A percentile compares a stretch with the other conserved stretches of the same genome.
These are phyloP conservation scores for Chascanopsetta lugubris DNA, from an alignment of 2,113 vertebrate genomes.

Conservation along the genomic window DNA sequence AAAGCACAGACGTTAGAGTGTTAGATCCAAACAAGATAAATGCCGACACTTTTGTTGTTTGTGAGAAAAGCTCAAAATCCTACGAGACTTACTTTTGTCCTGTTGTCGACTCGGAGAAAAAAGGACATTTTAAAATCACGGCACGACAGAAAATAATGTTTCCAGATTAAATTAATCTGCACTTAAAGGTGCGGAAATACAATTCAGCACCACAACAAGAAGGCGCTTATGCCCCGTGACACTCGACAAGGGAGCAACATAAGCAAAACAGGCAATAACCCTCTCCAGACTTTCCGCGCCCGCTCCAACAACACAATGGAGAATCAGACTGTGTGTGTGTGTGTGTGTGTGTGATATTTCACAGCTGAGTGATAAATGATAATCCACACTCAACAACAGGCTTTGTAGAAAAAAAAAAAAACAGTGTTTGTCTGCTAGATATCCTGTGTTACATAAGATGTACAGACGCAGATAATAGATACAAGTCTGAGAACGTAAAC, in stretches of 20 bases:
- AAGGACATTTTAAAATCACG: conserved; percentile 14
- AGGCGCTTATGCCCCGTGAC: conserved; percentile 16
- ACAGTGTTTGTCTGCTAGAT: conserved; percentile 40
- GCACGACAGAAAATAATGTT: conserved; percentile 22
- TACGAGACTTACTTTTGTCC: conserved; percentile 4
- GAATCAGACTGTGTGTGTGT: conserved; percentile 40
- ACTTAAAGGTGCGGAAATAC: conserved; percentile 43
- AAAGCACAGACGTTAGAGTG: conserved; percentile 7
- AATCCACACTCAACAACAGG: conserved; percentile 64
- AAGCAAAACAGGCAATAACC: conserved; percentile 39
- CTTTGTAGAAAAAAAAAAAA: conserved; percentile 26
- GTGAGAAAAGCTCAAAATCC: conserved; percentile 20
- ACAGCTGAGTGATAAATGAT: conserved; percentile 57
- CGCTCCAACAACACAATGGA: conserved; percentile 45
- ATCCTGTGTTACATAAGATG: conserved; percentile 63
- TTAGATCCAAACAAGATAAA: conserved; percentile 11
- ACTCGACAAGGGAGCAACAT: conserved; percentile 33
- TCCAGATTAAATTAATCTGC: conserved; percentile 37
- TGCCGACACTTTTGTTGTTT: no score
- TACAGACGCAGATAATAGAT: conserved; percentile 43
- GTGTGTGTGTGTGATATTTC: conserved; percentile 34
- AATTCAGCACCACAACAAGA: conserved; percentile 27
- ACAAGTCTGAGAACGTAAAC: conserved; percentile 24
- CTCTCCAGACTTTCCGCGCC: conserved; percentile 40
- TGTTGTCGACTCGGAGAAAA: conserved; percentile 4